Evolutionary conservation across 2,797 vertebrate genomes (phyloP), one percentile per base, ranked within the genome.

Genomic region (Neomorphus geoffroyi): DNA sequence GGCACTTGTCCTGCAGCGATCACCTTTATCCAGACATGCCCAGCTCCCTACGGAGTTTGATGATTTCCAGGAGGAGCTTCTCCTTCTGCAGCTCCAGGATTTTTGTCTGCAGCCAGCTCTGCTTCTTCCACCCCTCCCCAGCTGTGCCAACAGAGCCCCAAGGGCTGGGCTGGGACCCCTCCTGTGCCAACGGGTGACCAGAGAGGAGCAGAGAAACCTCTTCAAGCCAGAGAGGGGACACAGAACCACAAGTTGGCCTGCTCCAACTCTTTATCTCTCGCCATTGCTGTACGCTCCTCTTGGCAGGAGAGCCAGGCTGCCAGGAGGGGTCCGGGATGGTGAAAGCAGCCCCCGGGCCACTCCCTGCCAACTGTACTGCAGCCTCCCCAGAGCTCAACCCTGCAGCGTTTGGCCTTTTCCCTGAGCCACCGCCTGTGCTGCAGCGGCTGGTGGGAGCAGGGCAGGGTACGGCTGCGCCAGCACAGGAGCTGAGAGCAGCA

Each of bases 51-150:
- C 33, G 13, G 37, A 92, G 33, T 46, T 57, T 78, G 75, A 62
- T 18, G 9, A 67, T 91, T 73, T 91, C 79, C 83, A 91, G 69
- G 28, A 91, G 50, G 26, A 88, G 62, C 57, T 92, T 85, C 80
- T 83, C 79, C 58, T 92, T 87, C 66, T 92, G 80, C 66, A 84
- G 61, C 33, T 84, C 48, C 61, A 84, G 41, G 13, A 35, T 92
- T 35, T 92, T 72, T 26, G 35, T 86, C 83, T 92, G 85, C 61
- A 92, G 58, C 62, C 2, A 26, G 35, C 50, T 88, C 80, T 88
- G 80, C 67, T 51, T 74, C 61, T 72, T 61, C 54, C 26, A 46
- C 46, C 10, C 5, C 43, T 86, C 70, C 65, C 32, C 3, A 2
- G 28, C 43, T 1, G 10, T 24, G 21, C 23, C 3, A 7, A 16